Conservation (phyloP, 2,113 vertebrate genomes). For the Anser cygnoides region DNA sequence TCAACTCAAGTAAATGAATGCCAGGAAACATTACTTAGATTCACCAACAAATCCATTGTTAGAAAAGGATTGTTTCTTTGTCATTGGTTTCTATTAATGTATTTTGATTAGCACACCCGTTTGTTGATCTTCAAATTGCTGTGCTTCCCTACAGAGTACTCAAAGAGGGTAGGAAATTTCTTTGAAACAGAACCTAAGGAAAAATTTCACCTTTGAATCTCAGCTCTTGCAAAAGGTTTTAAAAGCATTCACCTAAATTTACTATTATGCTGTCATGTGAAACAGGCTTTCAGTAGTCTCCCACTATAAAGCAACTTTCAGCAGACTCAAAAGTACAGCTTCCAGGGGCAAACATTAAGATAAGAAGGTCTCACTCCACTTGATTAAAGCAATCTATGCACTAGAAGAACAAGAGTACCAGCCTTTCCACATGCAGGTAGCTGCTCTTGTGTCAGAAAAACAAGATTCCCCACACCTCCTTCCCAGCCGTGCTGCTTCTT, state of each 20-base stretch:
- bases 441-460: neutral
- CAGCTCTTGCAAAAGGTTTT: neutral
- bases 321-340: neutral
- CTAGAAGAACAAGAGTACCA: neutral
- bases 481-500: neutral
- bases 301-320: neutral
- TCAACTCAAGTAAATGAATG: neutral
- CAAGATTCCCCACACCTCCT: neutral
- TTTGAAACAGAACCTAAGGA: neutral
- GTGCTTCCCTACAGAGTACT: neutral
- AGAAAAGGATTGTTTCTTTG: neutral
- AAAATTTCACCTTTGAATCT: neutral
- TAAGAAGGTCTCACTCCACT: neutral
- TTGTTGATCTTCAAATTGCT: neutral
- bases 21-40: neutral
- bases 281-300: neutral
- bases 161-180: neutral
- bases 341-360: neutral
- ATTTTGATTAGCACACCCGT: neutral
- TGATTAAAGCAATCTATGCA: neutral
- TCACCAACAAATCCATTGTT: neutral
- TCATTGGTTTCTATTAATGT: neutral
- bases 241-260: conserved; percentile 1
- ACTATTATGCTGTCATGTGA: neutral
- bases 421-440: neutral